Conservation (phyloP, 2,888 invertebrate genomes). For the Cosmopolites sordidus region DNA sequence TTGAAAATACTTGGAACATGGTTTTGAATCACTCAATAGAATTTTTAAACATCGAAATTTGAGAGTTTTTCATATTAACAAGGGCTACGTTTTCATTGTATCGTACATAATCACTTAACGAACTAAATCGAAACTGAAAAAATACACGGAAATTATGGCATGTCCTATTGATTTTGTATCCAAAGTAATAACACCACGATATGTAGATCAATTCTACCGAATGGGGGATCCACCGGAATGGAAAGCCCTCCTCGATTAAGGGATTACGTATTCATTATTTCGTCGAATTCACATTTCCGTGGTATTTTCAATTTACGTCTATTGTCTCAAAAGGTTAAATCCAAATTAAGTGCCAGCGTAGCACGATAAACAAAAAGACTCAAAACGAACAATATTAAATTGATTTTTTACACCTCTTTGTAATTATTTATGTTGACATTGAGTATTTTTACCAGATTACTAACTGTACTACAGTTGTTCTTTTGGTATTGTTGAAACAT, state of each 20-base stretch:
- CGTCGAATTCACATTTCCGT: slow-evolving; percentile 32
- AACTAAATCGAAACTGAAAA: background rate
- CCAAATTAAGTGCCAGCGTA: background rate
- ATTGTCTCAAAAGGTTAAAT: slow-evolving; percentile 1
- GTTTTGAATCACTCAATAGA: too few species aligned
- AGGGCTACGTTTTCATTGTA: too few species aligned
- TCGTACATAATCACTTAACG: background rate
- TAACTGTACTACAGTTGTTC: too few species aligned
- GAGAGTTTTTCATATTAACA: too few species aligned
- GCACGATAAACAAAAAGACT: background rate
- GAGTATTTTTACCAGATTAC: too few species aligned
- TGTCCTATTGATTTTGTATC: slow-evolving; percentile 23
- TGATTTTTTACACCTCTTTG: too few species aligned
- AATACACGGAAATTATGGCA: slow-evolving; percentile 13
- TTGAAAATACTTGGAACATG: too few species aligned
- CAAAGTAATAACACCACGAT: slow-evolving; percentile 27
- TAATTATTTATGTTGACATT: too few species aligned
- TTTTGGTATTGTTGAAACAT: too few species aligned
- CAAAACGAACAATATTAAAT: background rate
- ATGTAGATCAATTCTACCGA: slow-evolving; percentile 27
- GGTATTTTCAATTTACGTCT: slow-evolving; percentile 4
- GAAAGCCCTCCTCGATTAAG: slow-evolving; percentile 29
- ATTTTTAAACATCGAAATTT: too few species aligned
- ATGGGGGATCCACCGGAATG: slow-evolving; percentile 28
- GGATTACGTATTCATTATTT: slow-evolving; percentile 39